A percentile compares a stretch with the other conserved stretches of the same genome.
Evolutionary conservation across 2,888 invertebrate genomes (phyloP).

Genomic region (Cerceris ruficornis): DNA sequence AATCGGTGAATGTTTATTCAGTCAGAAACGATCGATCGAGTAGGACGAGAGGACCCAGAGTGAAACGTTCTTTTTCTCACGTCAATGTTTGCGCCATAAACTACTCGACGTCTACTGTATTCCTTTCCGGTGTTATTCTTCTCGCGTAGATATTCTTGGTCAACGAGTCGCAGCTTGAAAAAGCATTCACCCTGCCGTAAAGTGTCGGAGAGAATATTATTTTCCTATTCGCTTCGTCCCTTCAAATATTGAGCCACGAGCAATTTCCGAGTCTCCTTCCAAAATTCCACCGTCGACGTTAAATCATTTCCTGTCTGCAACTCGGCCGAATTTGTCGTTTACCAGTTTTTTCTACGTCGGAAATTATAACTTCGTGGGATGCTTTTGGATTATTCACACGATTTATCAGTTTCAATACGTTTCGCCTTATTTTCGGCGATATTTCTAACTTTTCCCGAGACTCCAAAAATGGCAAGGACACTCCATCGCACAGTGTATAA

Average conservation of each 20-base stretch:
- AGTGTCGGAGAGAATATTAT: slow-evolving; percentile 27
- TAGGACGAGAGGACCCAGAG: slow-evolving; percentile 25
- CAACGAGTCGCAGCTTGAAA: slow-evolving; percentile 29
- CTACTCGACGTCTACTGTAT: slow-evolving; percentile 33
- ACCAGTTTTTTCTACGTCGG: no score
- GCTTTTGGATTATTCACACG: no score
- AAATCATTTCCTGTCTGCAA: no score
- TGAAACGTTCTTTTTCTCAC: slow-evolving; percentile 30
- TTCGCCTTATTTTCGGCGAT: no score
- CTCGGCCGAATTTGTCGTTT: no score
- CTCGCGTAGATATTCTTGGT: slow-evolving; percentile 28
- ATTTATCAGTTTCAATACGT: neutral
- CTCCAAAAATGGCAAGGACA: no score
- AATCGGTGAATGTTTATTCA: slow-evolving; percentile 54
- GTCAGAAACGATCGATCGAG: slow-evolving; percentile 50
- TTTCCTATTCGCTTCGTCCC: slow-evolving; percentile 20
- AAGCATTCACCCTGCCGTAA: neutral
- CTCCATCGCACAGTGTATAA: no score
- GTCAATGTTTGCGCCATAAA: slow-evolving; percentile 47
- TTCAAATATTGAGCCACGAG: neutral
- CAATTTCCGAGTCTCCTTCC: neutral
- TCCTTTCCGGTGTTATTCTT: slow-evolving; percentile 55
- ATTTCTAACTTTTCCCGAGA: no score
- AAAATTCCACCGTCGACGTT: neutral
- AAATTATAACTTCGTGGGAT: no score